phyloP scores from a whole-genome alignment of 1,140 invertebrate species.

The Drosophila tsacasi region DNA sequence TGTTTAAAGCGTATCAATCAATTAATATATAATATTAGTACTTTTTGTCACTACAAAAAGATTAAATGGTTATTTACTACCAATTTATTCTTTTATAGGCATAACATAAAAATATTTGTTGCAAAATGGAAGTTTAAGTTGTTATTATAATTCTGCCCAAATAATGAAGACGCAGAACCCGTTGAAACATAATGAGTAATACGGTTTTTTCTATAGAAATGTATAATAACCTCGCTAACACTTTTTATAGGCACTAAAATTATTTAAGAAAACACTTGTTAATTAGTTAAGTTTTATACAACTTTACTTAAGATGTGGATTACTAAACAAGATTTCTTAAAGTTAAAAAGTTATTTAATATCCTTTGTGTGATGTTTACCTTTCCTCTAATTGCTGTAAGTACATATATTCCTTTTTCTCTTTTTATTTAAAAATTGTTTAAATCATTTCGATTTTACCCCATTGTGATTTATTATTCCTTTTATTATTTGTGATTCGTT shows the following conservation, averaged over 20 bases:
- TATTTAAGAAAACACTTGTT: constrained; percentile 2
- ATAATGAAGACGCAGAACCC: neutral
- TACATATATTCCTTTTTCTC: neutral
- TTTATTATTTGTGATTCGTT: constrained; percentile 22
- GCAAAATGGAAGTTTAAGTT: neutral
- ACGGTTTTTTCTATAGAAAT: neutral
- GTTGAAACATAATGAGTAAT: neutral
- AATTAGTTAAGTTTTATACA: neutral
- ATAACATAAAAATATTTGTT: too few species aligned
- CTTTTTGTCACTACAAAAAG: too few species aligned
- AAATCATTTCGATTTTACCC: neutral
- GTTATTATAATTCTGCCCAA: neutral
- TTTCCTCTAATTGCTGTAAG: neutral
- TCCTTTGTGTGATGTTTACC: neutral
- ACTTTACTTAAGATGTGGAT: neutral
- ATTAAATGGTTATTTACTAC: too few species aligned
- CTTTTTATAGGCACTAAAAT: neutral
- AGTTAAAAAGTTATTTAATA: too few species aligned
- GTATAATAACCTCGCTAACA: neutral
- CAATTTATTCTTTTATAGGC: too few species aligned
- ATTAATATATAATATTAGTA: too few species aligned
- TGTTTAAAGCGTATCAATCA: too few species aligned
- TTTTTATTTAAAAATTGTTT: too few species aligned
- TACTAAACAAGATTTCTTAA: too few species aligned
- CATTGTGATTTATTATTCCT: constrained; percentile 3